phyloP scores from a whole-genome alignment of 2,888 invertebrate species.

The Pedicia rivosa region DNA sequence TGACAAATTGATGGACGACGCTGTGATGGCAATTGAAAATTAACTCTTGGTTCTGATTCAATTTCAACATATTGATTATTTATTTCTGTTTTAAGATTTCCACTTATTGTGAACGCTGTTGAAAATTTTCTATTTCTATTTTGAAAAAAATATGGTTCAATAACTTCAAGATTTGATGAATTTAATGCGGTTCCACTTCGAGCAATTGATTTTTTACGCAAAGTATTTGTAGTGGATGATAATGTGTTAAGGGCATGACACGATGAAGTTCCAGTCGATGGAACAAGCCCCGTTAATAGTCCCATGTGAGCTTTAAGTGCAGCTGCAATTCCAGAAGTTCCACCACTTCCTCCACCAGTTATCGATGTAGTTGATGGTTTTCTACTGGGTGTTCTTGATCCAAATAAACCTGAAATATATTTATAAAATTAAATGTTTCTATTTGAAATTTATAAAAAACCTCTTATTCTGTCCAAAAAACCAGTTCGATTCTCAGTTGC shows the following conservation, averaged over 20 bases:
- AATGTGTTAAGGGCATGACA: conserved; percentile 39
- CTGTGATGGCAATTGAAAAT: conserved; percentile 40
- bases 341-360: conserved; percentile 34
- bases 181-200: conserved; percentile 46
- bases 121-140: conserved; percentile 4
- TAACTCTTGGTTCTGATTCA: conserved; percentile 46
- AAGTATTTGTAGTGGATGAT: conserved; percentile 5
- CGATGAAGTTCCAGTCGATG: conserved; percentile 44
- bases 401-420: conserved; percentile 41
- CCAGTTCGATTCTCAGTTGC: conserved; percentile 39
- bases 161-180: conserved; percentile 15
- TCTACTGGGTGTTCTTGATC: conserved; percentile 44
- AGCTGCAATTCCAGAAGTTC: conserved; percentile 42
- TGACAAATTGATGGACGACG: conserved; percentile 33
- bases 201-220: conserved; percentile 37
- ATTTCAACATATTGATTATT: conserved; percentile 18
- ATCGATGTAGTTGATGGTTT: conserved; percentile 52
- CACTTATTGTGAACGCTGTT: conserved; percentile 14
- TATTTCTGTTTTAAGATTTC: conserved; percentile 18
- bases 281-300: conserved; percentile 51
- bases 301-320: conserved; percentile 58
- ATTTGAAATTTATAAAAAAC: no score
- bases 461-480: conserved; percentile 36
- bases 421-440: not conserved
- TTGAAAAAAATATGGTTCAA: conserved; percentile 12